Conservation (phyloP, 1,140 invertebrate species). For the Listronotus bonariensis region DNA sequence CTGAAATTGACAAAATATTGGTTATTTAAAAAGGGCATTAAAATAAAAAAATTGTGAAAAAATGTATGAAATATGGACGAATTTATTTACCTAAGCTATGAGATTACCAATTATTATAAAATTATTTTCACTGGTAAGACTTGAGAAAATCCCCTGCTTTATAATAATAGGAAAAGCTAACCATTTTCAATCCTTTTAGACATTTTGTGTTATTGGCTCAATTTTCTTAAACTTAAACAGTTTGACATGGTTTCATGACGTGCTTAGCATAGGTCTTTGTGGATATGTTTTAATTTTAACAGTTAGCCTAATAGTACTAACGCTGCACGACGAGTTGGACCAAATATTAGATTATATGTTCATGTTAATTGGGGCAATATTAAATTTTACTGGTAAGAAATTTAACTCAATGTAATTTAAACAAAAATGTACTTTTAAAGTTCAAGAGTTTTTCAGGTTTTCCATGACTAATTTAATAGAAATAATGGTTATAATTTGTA, state of each 20-base stretch:
- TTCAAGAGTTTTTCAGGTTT: no score
- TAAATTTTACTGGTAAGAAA: constrained; percentile 27
- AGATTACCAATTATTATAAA: constrained; percentile 12
- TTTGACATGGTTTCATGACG: constrained; percentile 21
- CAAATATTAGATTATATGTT: constrained; percentile 25
- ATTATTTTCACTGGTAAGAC: constrained; percentile 20
- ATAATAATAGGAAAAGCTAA: no score
- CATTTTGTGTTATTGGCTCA: constrained; percentile 20
- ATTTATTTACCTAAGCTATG: not conserved
- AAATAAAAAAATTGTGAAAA: no score
- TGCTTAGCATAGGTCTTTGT: constrained; percentile 14
- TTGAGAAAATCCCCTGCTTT: no score
- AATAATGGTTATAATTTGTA: no score
- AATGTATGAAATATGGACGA: no score
- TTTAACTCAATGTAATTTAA: no score
- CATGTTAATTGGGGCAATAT: constrained; percentile 19
- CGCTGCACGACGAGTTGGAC: constrained; percentile 3
- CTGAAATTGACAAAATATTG: no score
- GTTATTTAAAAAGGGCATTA: no score
- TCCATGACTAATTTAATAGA: no score
- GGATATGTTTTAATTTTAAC: constrained; percentile 19
- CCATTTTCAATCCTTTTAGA: constrained; percentile 7
- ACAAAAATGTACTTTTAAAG: no score
- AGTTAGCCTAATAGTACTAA: constrained; percentile 10
- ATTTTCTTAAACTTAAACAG: constrained; percentile 18